Conservation (phyloP, 2,113 vertebrate genomes). For the Mixornis gularis region DNA sequence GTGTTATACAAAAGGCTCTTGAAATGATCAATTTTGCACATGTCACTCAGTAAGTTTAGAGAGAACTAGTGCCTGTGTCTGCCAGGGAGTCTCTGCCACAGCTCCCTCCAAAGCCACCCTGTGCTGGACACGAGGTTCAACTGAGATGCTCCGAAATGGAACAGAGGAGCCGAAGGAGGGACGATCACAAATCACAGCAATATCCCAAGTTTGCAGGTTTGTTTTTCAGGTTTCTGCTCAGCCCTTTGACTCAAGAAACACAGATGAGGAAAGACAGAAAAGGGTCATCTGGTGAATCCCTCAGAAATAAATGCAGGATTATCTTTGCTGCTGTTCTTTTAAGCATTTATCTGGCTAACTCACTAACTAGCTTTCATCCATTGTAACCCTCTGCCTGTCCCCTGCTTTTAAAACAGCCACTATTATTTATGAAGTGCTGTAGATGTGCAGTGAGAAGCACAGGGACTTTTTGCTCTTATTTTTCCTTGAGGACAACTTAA, state of each 20-base stretch:
- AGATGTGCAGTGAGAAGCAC: slow-evolving; percentile 54
- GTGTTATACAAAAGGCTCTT: slow-evolving; percentile 45
- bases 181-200: not conserved
- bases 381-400: slow-evolving; percentile 61
- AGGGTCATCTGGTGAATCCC: slow-evolving; percentile 26
- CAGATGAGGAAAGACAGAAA: not conserved
- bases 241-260: slow-evolving; percentile 16
- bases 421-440: slow-evolving; percentile 64
- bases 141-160: not conserved
- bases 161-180: not conserved
- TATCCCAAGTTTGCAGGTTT: not conserved
- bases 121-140: not conserved
- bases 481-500: slow-evolving; percentile 60
- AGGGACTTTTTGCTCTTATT: slow-evolving; percentile 59
- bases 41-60: slow-evolving; percentile 13
- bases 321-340: slow-evolving; percentile 53
- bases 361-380: slow-evolving; percentile 63
- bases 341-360: slow-evolving; percentile 58
- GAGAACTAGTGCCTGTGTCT: not conserved
- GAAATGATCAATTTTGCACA: slow-evolving; percentile 57
- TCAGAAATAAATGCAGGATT: slow-evolving; percentile 52
- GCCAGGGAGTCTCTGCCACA: not conserved
- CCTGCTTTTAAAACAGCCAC: slow-evolving; percentile 62
- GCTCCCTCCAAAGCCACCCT: not conserved
- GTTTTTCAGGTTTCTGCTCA: slow-evolving; percentile 1